Evolutionary conservation across 2,888 invertebrate species (phyloP).

Genomic region (Eupithecia exiguata): DNA sequence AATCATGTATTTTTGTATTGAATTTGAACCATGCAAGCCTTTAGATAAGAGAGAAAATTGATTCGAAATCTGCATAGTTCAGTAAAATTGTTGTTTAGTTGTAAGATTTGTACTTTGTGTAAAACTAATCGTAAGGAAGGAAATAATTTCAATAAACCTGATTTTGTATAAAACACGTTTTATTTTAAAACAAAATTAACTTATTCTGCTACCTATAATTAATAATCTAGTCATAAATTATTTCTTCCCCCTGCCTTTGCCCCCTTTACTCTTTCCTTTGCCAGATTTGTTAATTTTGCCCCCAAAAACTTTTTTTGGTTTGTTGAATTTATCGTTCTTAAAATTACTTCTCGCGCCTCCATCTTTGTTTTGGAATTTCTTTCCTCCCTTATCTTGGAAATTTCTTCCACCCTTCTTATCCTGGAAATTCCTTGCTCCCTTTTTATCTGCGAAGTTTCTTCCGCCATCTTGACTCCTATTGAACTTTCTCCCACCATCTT

Average conservation of each 20-base stretch:
- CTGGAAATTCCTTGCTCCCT: constrained; percentile 47
- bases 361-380: constrained; percentile 46
- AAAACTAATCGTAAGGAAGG: constrained; percentile 24
- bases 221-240: background rate
- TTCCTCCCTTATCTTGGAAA: constrained; percentile 43
- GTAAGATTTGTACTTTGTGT: constrained; percentile 35
- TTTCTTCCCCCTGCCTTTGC: constrained; percentile 49
- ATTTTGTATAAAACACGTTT: constrained; percentile 36
- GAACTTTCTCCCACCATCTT: constrained; percentile 46
- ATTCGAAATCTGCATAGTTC: constrained; percentile 31
- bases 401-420: constrained; percentile 48
- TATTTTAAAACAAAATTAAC: constrained; percentile 18
- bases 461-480: constrained; percentile 48
- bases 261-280: constrained; percentile 61
- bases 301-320: constrained; percentile 70
- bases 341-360: constrained; percentile 45
- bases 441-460: constrained; percentile 50
- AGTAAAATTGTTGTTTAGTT: constrained; percentile 32
- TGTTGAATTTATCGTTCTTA: constrained; percentile 46
- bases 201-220: background rate
- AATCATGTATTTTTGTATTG: constrained; percentile 23
- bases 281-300: constrained; percentile 69
- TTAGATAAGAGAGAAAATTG: background rate
- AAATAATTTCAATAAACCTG: constrained; percentile 34
- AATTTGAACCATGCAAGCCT: background rate